These are phyloP conservation scores for Ophion ellenae DNA, from an alignment of 2,888 invertebrate species.

Conservation along the genomic window DNA sequence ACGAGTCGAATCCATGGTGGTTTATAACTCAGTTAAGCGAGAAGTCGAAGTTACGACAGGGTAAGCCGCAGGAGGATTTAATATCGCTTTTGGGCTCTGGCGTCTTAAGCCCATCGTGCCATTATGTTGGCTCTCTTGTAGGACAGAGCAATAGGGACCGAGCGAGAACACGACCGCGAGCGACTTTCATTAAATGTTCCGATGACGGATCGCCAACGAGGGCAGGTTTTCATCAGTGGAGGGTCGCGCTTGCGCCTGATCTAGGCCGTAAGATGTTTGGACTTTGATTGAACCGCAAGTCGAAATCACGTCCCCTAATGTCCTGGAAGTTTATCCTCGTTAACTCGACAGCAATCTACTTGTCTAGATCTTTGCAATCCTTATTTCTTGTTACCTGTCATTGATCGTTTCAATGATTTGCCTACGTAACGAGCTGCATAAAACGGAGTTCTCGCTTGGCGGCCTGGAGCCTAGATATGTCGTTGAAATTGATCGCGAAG, in stretches of 20 bases:
- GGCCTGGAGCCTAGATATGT: background rate
- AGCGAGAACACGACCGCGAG: conserved; percentile 62
- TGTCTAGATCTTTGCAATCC: background rate
- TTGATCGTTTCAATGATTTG: background rate
- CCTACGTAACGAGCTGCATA: background rate
- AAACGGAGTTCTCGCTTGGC: background rate
- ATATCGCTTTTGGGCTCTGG: conserved; percentile 71
- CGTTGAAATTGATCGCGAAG: background rate
- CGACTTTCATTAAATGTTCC: conserved; percentile 79
- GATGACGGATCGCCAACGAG: conserved; percentile 78
- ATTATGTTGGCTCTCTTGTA: conserved; percentile 39
- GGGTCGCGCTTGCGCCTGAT: conserved; percentile 28
- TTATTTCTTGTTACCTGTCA: background rate
- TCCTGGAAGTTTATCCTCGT: conserved; percentile 24
- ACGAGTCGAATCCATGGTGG: conserved; percentile 32
- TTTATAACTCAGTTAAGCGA: conserved; percentile 67
- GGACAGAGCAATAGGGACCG: conserved; percentile 29
- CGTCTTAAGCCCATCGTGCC: conserved; percentile 66
- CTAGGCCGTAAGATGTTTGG: conserved; percentile 49
- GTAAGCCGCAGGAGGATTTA: conserved; percentile 76
- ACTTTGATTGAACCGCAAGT: conserved; percentile 56
- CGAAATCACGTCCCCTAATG: conserved; percentile 37
- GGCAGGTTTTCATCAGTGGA: conserved; percentile 62
- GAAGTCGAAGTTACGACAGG: conserved; percentile 70
- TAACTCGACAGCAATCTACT: conserved; percentile 20